Evolutionary conservation across 1,140 invertebrate genomes (phyloP), one percentile per base, ranked within the genome.

Genomic region (Dreissena rostriformis): DNA sequence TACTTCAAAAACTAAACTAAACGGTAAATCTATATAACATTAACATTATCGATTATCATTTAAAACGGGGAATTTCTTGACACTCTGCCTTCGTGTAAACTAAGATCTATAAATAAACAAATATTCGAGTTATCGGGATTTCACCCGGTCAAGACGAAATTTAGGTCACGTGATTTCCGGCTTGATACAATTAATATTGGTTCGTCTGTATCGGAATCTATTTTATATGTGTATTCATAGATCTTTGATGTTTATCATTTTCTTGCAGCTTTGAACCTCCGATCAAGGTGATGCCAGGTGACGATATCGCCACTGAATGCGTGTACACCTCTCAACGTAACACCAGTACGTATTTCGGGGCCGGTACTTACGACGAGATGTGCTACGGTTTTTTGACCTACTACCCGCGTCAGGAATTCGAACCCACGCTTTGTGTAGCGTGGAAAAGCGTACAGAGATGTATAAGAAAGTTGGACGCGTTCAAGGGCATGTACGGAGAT

Each of bases 351-450:
- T 70, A 15, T 11, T 85, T 74, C n/a, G 89, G 89, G 15, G 84
- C 85, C 19, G 88, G 77, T 19, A 89, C 89, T 10, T 78, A 29
- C 22, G 85, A 90, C 72, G 89, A 90, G 79, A 90, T 90, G 89
- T 90, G 89, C 73, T 88, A 73, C 73, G 86, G 84, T 12, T 86
- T 90, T 57, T 55, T 89, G 12, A 85, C 86, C 6, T 88, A 86
- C 68, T 87, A 87, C 52, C 89, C 88, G 0, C 65, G 28, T 19
- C 68, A 74, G 22, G 53, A 52, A 17, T 68, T 86, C 28, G 19
- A 52, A 22, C 51, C 49, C 0, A 76, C 77, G 1, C n/a, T 81
- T 11, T 82, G 78, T 24, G 57, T 66, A 8, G 29, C 22, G 14
- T 81, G 84, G 78, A 82, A 82, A 75, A 66, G 70, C 22, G 53